phyloP scores from a whole-genome alignment of 2,888 invertebrate species.

The Acanthosepion lycidas region DNA sequence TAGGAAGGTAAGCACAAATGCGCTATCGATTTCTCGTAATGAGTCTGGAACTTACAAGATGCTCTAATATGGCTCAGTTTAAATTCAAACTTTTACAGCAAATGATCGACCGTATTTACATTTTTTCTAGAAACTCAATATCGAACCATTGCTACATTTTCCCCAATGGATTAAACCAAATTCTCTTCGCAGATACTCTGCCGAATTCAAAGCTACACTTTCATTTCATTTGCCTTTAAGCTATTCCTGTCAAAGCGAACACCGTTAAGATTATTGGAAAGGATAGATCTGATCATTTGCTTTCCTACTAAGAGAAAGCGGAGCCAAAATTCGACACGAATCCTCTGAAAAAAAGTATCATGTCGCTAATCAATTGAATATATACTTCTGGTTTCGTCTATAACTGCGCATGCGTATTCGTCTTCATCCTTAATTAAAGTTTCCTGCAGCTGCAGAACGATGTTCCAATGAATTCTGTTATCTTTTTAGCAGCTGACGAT shows the following conservation, averaged over 20 bases:
- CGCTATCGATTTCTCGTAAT: no score
- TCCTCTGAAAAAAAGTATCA: background rate
- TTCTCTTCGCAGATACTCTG: background rate
- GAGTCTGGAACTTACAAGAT: no score
- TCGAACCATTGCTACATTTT: no score
- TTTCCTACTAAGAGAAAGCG: background rate
- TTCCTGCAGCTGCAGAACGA: background rate
- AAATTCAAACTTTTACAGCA: no score
- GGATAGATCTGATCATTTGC: background rate
- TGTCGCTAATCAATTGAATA: background rate
- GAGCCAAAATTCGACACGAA: background rate
- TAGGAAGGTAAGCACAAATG: no score
- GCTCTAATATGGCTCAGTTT: no score
- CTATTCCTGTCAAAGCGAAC: background rate
- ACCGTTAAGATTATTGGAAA: background rate
- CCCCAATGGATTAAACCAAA: no score
- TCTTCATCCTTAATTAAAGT: background rate
- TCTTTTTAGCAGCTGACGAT: background rate
- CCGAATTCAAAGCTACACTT: background rate
- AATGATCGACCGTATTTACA: no score
- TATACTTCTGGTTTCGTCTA: background rate
- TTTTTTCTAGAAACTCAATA: no score
- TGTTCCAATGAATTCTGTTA: background rate
- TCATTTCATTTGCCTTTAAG: background rate
- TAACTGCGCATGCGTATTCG: constrained; percentile 2